Evolutionary conservation across 2,113 vertebrate genomes (phyloP), one percentile per base, ranked within the genome.

Genomic region (Cromileptes altivelis): DNA sequence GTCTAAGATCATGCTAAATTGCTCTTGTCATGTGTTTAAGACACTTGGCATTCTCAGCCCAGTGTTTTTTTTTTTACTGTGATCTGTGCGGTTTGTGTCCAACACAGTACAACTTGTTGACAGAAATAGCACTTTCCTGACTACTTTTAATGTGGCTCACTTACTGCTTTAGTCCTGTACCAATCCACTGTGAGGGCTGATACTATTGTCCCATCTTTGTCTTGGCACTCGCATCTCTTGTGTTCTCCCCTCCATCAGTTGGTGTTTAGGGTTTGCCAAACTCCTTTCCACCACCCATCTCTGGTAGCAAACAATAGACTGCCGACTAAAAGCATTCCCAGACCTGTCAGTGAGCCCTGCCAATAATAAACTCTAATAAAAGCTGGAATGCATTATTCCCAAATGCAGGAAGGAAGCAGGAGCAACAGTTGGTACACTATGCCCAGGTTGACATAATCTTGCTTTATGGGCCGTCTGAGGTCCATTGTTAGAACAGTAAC

Each of bases 1-100:
- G 91, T 94, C 84, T 94, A 94, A 94, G 94, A 95, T 95, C 94
- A 95, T 65, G 82, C 88, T 93, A 94, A 94, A 95, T 94, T 93
- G 89, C 93, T 94, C 88, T 94, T 95, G 95, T 95, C 95, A 95
- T 94, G 93, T 95, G 94, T 95, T 95, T 89, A 94, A 94, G 85
- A 90, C 87, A 93, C 92, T 95, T 94, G 93, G 93, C 93, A 93
- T 92, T 93, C 88, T 92, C 88, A 88, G 71, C 91, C 87, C 75
- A 88, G 68, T 82, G 80, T 88, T 12, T 57, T 40, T 55, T 42
- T 91, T 94, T 91, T 91, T 71, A 71, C 84, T 45, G 75, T 53
- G 75, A 93, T 91, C 82, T 23, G 70, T 85, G 85, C n/a, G 6
- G 82, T 88, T 85, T 84, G 63, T 87, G 91, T 92, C 89, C 91